Percentiles rank a stretch among this genome's conserved stretches.
These are phyloP conservation scores for Sinella curviseta DNA, from an alignment of 1,140 invertebrate species.

Conservation along the genomic window DNA sequence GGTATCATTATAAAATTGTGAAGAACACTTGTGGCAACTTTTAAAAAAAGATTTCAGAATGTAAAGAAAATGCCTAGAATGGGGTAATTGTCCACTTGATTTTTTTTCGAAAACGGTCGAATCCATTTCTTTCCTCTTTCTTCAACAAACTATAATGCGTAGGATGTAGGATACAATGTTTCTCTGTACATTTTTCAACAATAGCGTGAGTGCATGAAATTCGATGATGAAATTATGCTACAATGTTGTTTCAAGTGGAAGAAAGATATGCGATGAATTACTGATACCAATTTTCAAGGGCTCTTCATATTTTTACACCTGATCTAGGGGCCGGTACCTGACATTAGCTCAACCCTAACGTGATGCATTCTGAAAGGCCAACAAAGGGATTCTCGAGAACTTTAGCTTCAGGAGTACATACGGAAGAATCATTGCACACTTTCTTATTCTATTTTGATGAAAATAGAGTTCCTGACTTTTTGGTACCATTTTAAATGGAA, in stretches of 20 bases:
- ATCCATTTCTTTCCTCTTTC: not conserved
- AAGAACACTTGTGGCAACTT: not conserved
- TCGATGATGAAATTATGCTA: not conserved
- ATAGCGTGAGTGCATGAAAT: too few species aligned
- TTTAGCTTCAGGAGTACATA: too few species aligned
- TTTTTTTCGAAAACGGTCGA: not conserved
- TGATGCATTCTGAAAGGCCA: too few species aligned
- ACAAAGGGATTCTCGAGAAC: too few species aligned
- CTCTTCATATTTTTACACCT: not conserved
- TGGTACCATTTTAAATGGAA: too few species aligned
- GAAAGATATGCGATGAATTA: not conserved
- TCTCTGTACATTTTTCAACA: too few species aligned
- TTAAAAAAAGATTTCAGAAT: not conserved
- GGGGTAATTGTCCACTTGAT: slow-evolving; percentile 12
- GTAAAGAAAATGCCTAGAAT: not conserved
- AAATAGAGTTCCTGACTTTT: too few species aligned
- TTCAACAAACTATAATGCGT: not conserved
- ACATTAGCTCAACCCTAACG: not conserved
- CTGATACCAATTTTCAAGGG: not conserved
- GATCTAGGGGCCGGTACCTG: not conserved
- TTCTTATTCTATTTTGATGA: too few species aligned
- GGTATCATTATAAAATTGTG: too few species aligned
- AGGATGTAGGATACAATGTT: not conserved
- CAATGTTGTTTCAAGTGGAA: not conserved
- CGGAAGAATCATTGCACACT: too few species aligned